Evolutionary conservation across 1,140 invertebrate genomes (phyloP).

Genomic region (Arctopsyche grandis): DNA sequence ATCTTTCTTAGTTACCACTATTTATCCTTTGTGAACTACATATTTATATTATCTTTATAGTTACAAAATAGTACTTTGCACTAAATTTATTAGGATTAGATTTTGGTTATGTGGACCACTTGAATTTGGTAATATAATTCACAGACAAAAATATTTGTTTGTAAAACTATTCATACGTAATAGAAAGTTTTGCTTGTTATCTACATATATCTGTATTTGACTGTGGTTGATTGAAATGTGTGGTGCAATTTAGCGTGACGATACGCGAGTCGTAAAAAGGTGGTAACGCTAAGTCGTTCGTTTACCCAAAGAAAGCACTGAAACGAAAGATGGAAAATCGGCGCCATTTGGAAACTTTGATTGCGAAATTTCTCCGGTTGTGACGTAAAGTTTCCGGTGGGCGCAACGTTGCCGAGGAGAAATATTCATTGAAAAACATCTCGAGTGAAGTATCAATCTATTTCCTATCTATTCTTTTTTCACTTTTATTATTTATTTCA

Average conservation of each 20-base stretch:
- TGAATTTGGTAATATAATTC: neutral
- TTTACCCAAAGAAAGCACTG: slow-evolving; percentile 45
- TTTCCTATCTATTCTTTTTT: neutral
- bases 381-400: slow-evolving; percentile 44
- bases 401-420: slow-evolving; percentile 16
- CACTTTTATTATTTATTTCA: no score
- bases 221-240: neutral
- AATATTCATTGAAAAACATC: slow-evolving; percentile 39
- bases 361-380: slow-evolving; percentile 54
- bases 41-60: no score
- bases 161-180: no score
- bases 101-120: no score
- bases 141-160: neutral
- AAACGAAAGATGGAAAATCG: slow-evolving; percentile 54
- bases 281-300: slow-evolving; percentile 41
- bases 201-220: neutral
- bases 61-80: no score
- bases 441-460: slow-evolving; percentile 10
- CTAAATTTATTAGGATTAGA: no score
- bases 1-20: no score
- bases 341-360: slow-evolving; percentile 54
- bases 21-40: no score
- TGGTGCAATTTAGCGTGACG: slow-evolving; percentile 4
- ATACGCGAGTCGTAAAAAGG: slow-evolving; percentile 19
- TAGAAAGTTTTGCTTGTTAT: no score